Conservation (phyloP, 2,888 invertebrate genomes). For the Brachyptera putata region DNA sequence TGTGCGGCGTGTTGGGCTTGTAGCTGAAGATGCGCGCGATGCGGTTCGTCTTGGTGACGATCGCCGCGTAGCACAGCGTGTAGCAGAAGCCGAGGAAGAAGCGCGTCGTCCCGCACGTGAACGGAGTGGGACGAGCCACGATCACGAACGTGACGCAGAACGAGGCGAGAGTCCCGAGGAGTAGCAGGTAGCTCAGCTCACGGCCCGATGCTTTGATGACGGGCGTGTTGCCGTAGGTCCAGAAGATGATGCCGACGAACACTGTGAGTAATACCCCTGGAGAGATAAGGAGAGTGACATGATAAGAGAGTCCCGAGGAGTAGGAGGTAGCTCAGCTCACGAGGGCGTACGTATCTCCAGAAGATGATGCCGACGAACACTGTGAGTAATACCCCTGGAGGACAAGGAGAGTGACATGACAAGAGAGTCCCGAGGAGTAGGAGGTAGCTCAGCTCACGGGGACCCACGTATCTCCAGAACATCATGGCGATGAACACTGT, state of each 20-base stretch:
- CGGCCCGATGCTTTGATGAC: constrained; percentile 54
- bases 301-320: constrained; percentile 49
- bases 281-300: background rate
- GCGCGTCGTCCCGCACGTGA: constrained; percentile 49
- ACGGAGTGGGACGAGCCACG: constrained; percentile 47
- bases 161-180: constrained; percentile 49
- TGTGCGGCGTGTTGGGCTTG: constrained; percentile 41
- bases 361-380: constrained; percentile 48
- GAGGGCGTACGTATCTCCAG: constrained; percentile 50
- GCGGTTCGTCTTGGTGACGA: constrained; percentile 53
- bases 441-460: constrained; percentile 49
- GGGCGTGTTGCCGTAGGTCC: constrained; percentile 50
- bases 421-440: constrained; percentile 49
- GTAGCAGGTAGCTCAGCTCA: constrained; percentile 49
- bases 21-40: constrained; percentile 53
- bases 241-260: constrained; percentile 48
- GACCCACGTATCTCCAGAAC: constrained; percentile 53
- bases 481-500: constrained; percentile 47
- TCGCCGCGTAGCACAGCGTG: constrained; percentile 52
- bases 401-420: background rate
- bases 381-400: constrained; percentile 47
- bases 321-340: constrained; percentile 50
- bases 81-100: constrained; percentile 53
- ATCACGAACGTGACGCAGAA: constrained; percentile 51
- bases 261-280: constrained; percentile 47